phyloP scores from a whole-genome alignment of 2,888 invertebrate species.

The Polietes domitor region DNA sequence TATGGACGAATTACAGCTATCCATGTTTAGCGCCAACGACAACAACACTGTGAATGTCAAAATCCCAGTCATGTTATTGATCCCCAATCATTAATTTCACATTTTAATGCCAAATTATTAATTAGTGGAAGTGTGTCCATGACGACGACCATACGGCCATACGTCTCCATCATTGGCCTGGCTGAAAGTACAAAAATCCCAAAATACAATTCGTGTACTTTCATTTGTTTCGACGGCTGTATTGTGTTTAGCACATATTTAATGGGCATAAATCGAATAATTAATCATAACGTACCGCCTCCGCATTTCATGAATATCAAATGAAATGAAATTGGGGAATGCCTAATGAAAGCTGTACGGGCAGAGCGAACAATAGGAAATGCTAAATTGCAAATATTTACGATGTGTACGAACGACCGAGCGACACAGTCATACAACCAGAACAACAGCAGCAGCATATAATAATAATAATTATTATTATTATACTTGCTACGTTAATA shows the following conservation, averaged over 20 bases:
- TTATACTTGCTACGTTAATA: neutral
- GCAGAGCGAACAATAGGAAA: neutral
- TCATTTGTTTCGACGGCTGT: neutral
- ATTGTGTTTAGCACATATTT: neutral
- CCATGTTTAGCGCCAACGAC: neutral
- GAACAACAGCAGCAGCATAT: neutral
- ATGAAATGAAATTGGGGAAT: slow-evolving; percentile 8
- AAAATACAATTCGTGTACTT: neutral
- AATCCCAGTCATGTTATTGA: neutral
- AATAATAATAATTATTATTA: neutral
- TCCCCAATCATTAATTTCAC: neutral
- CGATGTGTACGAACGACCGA: neutral
- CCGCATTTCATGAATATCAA: slow-evolving; percentile 24
- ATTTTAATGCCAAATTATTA: neutral
- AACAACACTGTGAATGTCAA: neutral
- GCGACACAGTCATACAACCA: neutral
- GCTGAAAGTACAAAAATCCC: neutral
- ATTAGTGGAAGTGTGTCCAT: neutral
- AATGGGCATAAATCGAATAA: slow-evolving; percentile 17
- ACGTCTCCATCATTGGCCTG: neutral
- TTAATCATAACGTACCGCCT: slow-evolving; percentile 28
- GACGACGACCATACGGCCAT: neutral
- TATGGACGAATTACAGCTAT: too few relatives aligned
- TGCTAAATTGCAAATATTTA: slow-evolving; percentile 12
- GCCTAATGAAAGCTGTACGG: neutral